Percentiles rank a stretch among this genome's conserved stretches.
phyloP scores from a whole-genome alignment of 2,797 vertebrate genomes.

The Numenius phaeopus region DNA sequence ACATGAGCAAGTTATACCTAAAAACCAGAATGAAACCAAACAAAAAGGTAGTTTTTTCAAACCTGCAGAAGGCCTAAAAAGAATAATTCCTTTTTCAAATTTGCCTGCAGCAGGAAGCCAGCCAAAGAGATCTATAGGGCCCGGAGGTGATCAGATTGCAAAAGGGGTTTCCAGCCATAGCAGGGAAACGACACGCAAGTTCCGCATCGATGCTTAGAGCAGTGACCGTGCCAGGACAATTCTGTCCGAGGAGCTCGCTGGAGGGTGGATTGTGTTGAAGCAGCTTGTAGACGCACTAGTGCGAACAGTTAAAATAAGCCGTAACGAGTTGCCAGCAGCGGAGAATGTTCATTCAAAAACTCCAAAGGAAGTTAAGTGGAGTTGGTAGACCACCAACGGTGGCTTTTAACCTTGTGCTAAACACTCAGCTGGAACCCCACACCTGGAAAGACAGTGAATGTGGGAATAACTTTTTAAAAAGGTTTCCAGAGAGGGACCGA shows the following conservation, averaged over 20 bases:
- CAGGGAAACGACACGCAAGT: background rate
- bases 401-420: background rate
- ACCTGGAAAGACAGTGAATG: background rate
- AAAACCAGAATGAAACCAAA: background rate
- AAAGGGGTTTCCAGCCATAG: background rate
- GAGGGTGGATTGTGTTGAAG: background rate
- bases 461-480: background rate
- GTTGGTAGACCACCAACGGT: background rate
- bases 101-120: background rate
- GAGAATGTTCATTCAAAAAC: background rate
- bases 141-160: background rate
- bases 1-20: background rate
- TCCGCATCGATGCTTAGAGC: background rate
- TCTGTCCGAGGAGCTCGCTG: rapidly evolving
- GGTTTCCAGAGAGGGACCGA: background rate
- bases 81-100: background rate
- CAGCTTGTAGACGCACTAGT: background rate
- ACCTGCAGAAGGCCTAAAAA: background rate
- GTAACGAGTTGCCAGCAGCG: background rate
- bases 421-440: background rate
- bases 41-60: background rate
- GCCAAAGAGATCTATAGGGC: background rate
- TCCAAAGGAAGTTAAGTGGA: background rate
- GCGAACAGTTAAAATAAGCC: background rate
- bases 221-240: background rate